A percentile compares a stretch with the other conserved stretches of the same genome.
These are phyloP conservation scores for Calliopum simillimum DNA, from an alignment of 2,888 invertebrate species.

Conservation along the genomic window DNA sequence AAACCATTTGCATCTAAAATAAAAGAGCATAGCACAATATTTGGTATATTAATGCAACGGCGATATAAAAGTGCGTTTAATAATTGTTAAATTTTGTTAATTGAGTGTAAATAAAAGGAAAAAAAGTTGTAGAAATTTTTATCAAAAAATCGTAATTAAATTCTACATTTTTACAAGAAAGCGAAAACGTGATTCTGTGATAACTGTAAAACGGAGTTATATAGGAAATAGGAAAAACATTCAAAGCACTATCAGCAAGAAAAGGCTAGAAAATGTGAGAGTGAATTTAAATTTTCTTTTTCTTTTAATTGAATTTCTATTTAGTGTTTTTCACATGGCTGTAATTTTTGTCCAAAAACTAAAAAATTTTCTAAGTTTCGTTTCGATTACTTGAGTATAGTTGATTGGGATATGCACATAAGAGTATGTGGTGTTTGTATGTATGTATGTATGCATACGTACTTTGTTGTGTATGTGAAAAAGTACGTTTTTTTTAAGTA, in stretches of 20 bases:
- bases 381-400: too few relatives aligned
- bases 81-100: background rate
- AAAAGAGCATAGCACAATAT: background rate
- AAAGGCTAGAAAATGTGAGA: constrained; percentile 27
- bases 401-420: too few relatives aligned
- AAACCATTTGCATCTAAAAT: background rate
- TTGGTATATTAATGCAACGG: background rate
- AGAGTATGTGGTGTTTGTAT: too few relatives aligned
- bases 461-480: too few relatives aligned
- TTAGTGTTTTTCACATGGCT: background rate
- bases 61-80: background rate
- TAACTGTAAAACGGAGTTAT: constrained; percentile 24
- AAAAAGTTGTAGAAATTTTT: too few relatives aligned
- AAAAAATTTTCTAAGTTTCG: too few relatives aligned
- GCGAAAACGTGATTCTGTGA: constrained; percentile 20
- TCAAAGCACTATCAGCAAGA: constrained; percentile 12
- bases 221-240: constrained; percentile 1
- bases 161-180: background rate
- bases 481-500: too few relatives aligned
- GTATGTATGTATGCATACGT: too few relatives aligned
- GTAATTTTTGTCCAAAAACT: background rate
- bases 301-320: constrained; percentile 5
- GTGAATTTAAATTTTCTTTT: background rate
- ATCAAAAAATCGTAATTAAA: background rate
- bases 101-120: too few relatives aligned